phyloP scores from a whole-genome alignment of 2,888 invertebrate genomes.

The Chydorus sphaericus region DNA sequence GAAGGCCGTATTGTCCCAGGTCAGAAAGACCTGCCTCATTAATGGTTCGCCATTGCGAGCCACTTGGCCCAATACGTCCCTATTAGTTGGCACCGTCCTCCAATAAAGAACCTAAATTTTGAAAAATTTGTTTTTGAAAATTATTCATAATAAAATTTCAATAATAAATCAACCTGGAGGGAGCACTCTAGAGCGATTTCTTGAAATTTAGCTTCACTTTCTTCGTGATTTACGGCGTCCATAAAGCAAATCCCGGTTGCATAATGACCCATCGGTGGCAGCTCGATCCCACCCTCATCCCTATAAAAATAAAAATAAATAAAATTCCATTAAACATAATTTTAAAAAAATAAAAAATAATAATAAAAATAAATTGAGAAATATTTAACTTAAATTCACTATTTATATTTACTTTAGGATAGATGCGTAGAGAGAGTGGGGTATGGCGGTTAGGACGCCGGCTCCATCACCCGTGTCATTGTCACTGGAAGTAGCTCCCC shows the following conservation, averaged over 20 bases:
- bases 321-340: too few relatives aligned
- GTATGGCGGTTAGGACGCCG: conserved; percentile 90
- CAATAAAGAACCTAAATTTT: conserved; percentile 59
- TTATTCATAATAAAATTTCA: neutral
- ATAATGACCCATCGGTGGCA: conserved; percentile 79
- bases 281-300: conserved; percentile 58
- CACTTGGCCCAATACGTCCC: conserved; percentile 63
- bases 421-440: conserved; percentile 78
- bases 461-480: conserved; percentile 99
- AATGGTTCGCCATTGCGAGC: conserved; percentile 88
- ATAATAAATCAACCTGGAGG: conserved; percentile 38
- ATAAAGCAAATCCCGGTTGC: conserved; percentile 94
- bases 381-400: conserved; percentile 11
- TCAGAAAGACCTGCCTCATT: conserved; percentile 86
- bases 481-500: conserved; percentile 97
- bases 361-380: neutral
- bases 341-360: neutral
- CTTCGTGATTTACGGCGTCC: conserved; percentile 63
- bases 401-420: conserved; percentile 56
- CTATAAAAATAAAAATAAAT: conserved; percentile 43
- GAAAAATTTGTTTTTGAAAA: neutral
- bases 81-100: conserved; percentile 85
- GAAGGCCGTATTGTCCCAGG: conserved; percentile 40
- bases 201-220: conserved; percentile 65
- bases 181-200: conserved; percentile 64